Conservation (phyloP, 92 coral and sea anemone species). For the Epizoanthus illoricatus region DNA sequence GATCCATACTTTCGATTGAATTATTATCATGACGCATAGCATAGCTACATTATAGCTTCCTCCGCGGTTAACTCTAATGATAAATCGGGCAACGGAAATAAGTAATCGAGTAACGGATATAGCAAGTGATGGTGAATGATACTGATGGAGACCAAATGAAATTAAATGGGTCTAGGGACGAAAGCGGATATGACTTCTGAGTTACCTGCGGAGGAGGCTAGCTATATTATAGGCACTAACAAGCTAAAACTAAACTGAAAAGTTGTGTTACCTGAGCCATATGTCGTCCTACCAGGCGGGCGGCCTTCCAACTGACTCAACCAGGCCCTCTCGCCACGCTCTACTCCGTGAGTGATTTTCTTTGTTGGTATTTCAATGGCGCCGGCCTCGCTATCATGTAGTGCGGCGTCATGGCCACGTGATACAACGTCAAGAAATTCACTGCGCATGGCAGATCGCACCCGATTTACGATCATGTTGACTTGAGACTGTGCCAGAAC, state of each 20-base stretch:
- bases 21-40: too few species aligned
- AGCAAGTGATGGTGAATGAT: too few species aligned
- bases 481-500: neutral
- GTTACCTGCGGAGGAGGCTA: too few species aligned
- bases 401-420: neutral
- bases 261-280: neutral
- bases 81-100: too few species aligned
- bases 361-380: neutral
- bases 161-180: too few species aligned
- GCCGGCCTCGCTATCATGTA: neutral
- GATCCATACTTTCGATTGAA: too few species aligned
- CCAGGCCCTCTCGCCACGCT: neutral
- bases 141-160: too few species aligned
- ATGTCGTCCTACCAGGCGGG: neutral
- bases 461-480: neutral
- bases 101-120: too few species aligned
- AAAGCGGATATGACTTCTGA: too few species aligned
- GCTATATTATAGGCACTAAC: too few species aligned
- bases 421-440: constrained; percentile 8
- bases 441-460: neutral
- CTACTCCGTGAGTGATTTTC: neutral
- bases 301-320: neutral
- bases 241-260: neutral
- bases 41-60: too few species aligned
- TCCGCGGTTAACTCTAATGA: too few species aligned